Conservation (phyloP, 2,797 vertebrate species). For the Sebastolobus altivelis region DNA sequence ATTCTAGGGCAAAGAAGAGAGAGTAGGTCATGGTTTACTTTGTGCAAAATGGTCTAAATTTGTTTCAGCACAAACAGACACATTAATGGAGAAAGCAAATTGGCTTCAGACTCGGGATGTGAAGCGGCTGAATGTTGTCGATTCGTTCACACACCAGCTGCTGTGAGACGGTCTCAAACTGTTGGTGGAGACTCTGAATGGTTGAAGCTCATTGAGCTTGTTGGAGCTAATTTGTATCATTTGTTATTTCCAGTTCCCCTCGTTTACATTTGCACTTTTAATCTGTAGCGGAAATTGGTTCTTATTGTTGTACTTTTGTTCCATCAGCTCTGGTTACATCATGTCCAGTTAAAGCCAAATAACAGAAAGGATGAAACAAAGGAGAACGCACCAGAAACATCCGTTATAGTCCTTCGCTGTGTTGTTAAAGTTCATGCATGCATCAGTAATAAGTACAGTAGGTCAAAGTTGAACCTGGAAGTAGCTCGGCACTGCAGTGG, state of each 20-base stretch:
- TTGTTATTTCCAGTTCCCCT: background rate
- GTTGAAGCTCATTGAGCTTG: background rate
- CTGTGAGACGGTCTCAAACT: slow-evolving; percentile 17
- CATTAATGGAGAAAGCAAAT: background rate
- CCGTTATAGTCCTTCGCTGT: background rate
- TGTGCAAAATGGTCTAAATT: too few relatives aligned
- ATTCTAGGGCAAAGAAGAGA: too few relatives aligned
- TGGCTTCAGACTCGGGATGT: background rate
- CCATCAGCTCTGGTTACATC: too few relatives aligned
- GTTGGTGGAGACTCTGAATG: background rate
- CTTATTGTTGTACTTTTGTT: background rate
- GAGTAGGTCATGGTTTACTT: too few relatives aligned
- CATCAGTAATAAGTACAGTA: slow-evolving; percentile 24
- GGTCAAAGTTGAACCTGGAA: slow-evolving; percentile 1
- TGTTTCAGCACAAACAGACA: background rate
- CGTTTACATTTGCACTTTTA: background rate
- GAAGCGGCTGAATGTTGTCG: background rate
- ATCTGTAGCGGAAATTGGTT: too few relatives aligned
- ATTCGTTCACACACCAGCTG: slow-evolving; percentile 54
- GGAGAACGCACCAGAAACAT: slow-evolving; percentile 8
- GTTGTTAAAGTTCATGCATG: slow-evolving; percentile 37
- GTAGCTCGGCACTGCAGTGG: background rate
- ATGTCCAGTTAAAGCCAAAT: background rate
- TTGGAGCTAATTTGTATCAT: background rate
- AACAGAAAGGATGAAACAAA: slow-evolving; percentile 3